phyloP scores from a whole-genome alignment of 2,797 vertebrate genomes.

The Halcyon smyrnensis region DNA sequence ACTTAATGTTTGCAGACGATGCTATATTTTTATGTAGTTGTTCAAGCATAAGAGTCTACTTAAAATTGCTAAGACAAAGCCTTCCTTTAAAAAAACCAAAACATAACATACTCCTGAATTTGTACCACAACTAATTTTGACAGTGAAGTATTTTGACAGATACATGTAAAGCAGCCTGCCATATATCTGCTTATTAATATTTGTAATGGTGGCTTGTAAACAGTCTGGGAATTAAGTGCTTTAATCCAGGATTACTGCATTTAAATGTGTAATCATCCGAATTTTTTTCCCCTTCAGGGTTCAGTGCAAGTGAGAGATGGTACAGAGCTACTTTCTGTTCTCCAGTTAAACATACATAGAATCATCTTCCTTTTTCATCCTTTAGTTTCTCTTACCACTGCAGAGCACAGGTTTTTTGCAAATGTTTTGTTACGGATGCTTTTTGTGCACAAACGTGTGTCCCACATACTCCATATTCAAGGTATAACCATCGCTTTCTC shows the following conservation, averaged over 20 bases:
- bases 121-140: conserved; percentile 21
- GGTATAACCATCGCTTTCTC: not conserved
- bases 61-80: not conserved
- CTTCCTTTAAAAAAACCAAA: not conserved
- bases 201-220: conserved; percentile 24
- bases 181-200: conserved; percentile 13
- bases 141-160: not conserved
- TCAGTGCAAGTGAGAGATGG: not conserved
- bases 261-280: not conserved
- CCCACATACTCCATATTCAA: not conserved
- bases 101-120: not conserved
- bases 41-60: not conserved
- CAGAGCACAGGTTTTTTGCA: not conserved
- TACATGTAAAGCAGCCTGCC: not conserved
- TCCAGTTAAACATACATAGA: not conserved
- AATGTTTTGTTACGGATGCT: not conserved
- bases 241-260: conserved; percentile 20
- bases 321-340: not conserved
- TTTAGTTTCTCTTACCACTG: not conserved
- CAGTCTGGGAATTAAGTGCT: not conserved
- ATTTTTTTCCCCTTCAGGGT: not conserved
- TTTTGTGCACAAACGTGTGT: not conserved
- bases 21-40: not conserved
- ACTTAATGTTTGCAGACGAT: not conserved
- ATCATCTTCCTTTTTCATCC: not conserved